phyloP scores from a whole-genome alignment of 2,113 vertebrate genomes.

The Dasyurus viverrinus region DNA sequence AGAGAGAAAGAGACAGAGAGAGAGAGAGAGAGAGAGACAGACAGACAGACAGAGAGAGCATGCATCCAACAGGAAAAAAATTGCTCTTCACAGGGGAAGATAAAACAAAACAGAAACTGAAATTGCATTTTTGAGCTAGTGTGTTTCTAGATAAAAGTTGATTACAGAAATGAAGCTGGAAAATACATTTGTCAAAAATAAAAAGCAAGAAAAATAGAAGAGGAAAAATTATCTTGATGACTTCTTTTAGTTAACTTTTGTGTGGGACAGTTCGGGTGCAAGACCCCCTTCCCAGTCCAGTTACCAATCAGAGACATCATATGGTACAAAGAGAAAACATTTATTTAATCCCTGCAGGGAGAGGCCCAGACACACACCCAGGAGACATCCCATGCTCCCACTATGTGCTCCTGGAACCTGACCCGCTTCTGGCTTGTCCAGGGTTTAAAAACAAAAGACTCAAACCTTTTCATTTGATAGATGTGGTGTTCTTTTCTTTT shows the following conservation, averaged over 20 bases:
- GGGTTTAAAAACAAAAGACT: too few species aligned
- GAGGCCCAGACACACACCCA: too few species aligned
- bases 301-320: too few species aligned
- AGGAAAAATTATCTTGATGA: neutral
- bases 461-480: too few species aligned
- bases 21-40: neutral
- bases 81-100: neutral
- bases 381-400: too few species aligned
- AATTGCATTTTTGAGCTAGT: neutral
- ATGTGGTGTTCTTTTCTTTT: too few species aligned
- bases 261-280: too few species aligned
- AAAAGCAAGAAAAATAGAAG: neutral
- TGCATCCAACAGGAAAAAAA: neutral
- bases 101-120: neutral
- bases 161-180: neutral
- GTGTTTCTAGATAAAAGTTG: neutral
- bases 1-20: neutral
- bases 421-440: too few species aligned
- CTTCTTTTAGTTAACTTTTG: neutral
- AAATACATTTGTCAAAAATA: neutral
- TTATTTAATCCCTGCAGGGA: too few species aligned
- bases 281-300: too few species aligned
- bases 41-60: neutral
- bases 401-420: too few species aligned
- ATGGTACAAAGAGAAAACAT: too few species aligned